Percentiles rank a stretch among this genome's conserved stretches.
Conservation (phyloP, 2,113 vertebrate genomes). For the Xiphias gladius region DNA sequence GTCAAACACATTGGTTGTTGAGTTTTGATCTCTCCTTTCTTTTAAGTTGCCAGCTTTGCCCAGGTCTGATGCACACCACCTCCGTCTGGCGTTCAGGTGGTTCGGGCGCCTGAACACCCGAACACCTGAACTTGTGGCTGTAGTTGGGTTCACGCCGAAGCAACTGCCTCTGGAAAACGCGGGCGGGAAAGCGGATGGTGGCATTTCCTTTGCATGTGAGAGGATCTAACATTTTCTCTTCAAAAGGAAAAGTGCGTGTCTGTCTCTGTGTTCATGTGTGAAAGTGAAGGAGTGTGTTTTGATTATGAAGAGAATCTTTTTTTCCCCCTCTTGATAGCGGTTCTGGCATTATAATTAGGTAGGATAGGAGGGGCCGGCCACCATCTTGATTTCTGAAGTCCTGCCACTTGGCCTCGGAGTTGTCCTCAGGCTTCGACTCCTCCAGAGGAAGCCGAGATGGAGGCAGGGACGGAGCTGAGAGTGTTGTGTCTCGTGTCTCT, state of each 20-base stretch:
- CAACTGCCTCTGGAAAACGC: not conserved
- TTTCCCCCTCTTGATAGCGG: conserved; percentile 35
- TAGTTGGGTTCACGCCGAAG: not conserved
- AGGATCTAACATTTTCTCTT: conserved; percentile 59
- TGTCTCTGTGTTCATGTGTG: conserved; percentile 30
- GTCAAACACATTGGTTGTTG: not conserved
- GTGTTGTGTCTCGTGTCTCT: conserved; percentile 58
- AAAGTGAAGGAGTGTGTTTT: conserved; percentile 4
- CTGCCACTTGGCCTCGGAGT: conserved; percentile 75
- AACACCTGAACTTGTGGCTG: not conserved
- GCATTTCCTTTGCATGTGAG: conserved; percentile 49
- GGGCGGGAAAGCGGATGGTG: conserved; percentile 59
- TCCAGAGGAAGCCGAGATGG: conserved; percentile 32
- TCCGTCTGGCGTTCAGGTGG: not conserved
- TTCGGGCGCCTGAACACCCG: not conserved
- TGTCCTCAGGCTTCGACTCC: conserved; percentile 66
- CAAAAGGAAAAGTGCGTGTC: conserved; percentile 3
- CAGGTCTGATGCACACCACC: not conserved
- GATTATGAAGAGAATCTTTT: not conserved
- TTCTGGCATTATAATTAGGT: conserved; percentile 69
- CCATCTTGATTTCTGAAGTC: conserved; percentile 78
- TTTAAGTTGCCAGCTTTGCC: not conserved
- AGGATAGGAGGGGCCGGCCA: conserved; percentile 57
- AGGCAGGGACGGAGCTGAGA: conserved; percentile 21
- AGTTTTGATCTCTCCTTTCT: not conserved